A percentile compares a stretch with the other conserved stretches of the same genome.
Evolutionary conservation across 2,888 invertebrate species (phyloP).

Genomic region (Erebia epiphron): DNA sequence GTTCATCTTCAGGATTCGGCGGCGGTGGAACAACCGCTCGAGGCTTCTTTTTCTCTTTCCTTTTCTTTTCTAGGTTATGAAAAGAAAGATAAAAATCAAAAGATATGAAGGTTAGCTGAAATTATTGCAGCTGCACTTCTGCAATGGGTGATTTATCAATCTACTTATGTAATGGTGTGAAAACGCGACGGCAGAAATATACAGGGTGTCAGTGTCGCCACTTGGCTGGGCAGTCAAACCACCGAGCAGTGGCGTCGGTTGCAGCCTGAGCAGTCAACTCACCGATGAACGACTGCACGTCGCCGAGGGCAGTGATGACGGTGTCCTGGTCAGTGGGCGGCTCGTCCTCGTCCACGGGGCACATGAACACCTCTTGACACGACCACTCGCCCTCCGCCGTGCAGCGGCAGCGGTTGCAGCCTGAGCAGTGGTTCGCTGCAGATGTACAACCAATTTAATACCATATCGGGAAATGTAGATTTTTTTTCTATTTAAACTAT

Average conservation of each 20-base stretch:
- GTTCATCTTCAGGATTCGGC: constrained; percentile 41
- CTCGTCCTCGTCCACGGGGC: constrained; percentile 45
- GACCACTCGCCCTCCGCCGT: constrained; percentile 52
- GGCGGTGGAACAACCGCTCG: constrained; percentile 37
- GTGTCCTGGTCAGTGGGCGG: constrained; percentile 29
- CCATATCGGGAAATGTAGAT: no score
- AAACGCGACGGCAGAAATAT: no score
- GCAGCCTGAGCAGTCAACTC: constrained; percentile 22
- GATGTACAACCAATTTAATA: no score
- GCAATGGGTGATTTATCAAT: no score
- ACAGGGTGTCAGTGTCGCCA: no score
- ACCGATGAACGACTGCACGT: constrained; percentile 46
- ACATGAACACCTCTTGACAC: constrained; percentile 51
- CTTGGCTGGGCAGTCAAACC: no score
- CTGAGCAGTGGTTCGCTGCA: constrained; percentile 63
- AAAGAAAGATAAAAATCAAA: neutral
- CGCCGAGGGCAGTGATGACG: constrained; percentile 45
- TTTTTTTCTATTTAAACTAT: no score
- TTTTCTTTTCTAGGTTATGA: constrained; percentile 42
- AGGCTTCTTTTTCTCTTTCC: constrained; percentile 34
- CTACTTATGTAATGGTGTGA: no score
- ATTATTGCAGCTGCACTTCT: no score
- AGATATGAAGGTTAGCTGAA: no score
- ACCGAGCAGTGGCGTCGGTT: no score
- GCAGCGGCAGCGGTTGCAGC: constrained; percentile 63